phyloP scores from a whole-genome alignment of 2,113 vertebrate species.

The Plectropomus leopardus region DNA sequence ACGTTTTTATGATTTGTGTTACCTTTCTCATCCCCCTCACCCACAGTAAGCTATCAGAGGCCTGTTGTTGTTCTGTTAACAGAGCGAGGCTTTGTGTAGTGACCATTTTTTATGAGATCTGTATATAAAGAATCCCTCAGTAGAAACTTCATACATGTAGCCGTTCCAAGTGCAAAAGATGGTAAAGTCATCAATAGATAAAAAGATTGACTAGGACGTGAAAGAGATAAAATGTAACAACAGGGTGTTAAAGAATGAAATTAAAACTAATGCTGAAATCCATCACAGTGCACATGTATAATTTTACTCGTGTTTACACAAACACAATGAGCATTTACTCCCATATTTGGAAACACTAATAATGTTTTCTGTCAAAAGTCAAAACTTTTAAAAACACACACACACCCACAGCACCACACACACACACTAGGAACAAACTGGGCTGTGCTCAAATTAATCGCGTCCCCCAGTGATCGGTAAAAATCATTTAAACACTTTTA shows the following conservation, averaged over 20 bases:
- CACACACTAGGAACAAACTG: neutral
- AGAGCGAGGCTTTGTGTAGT: neutral
- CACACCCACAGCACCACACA: neutral
- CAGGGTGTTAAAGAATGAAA: neutral
- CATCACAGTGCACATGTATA: neutral
- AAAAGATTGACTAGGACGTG: no score
- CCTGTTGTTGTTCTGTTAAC: neutral
- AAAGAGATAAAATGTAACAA: neutral
- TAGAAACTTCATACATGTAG: neutral
- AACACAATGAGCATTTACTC: neutral
- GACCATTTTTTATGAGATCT: neutral
- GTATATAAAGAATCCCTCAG: neutral
- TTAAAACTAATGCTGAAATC: neutral
- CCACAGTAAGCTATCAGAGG: neutral
- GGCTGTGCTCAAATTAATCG: constrained; percentile 20
- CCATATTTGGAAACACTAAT: neutral
- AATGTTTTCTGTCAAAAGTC: neutral
- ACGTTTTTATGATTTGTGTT: neutral
- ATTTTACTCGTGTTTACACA: neutral
- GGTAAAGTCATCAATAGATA: neutral
- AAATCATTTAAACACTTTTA: constrained; percentile 48
- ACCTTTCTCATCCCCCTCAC: neutral
- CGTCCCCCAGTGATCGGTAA: constrained; percentile 25
- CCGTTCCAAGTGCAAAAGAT: neutral
- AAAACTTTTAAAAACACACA: neutral